Evolutionary conservation across 2,888 invertebrate genomes (phyloP).

Genomic region (Hemistola chrysoprasaria): DNA sequence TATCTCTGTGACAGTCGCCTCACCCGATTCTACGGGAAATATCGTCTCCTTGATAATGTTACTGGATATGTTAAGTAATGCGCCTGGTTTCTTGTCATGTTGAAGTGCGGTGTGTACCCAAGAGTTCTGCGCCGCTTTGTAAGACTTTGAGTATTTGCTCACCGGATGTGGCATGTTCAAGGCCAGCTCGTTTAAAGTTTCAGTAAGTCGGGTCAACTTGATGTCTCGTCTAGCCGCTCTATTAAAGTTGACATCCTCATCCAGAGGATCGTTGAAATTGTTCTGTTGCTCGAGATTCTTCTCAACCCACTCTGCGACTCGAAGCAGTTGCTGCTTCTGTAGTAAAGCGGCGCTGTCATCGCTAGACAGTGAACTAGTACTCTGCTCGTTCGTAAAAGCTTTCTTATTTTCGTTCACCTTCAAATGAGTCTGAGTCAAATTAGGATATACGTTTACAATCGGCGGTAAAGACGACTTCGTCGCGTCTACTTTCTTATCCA

Average conservation of each 20-base stretch:
- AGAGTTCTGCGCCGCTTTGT: conserved; percentile 53
- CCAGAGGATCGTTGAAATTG: conserved; percentile 67
- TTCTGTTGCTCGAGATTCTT: conserved; percentile 82
- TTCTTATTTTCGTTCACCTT: conserved; percentile 72
- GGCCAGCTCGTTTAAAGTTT: conserved; percentile 70
- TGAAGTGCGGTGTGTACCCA: conserved; percentile 52
- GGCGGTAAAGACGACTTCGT: conserved; percentile 57
- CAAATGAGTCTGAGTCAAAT: conserved; percentile 73
- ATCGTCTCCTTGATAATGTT: conserved; percentile 67
- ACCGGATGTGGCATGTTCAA: conserved; percentile 76
- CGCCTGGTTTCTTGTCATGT: conserved; percentile 42
- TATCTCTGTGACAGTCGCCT: conserved; percentile 62
- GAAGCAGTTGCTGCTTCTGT: conserved; percentile 84
- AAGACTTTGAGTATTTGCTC: conserved; percentile 68
- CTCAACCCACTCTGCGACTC: conserved; percentile 91
- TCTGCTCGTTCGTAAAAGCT: conserved; percentile 74
- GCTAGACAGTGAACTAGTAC: conserved; percentile 76
- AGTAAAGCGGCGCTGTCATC: conserved; percentile 80
- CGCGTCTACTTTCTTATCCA: conserved; percentile 53
- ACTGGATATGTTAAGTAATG: conserved; percentile 42
- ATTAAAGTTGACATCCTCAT: conserved; percentile 64
- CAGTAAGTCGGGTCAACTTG: conserved; percentile 63
- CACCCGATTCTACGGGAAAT: conserved; percentile 69
- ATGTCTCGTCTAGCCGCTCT: conserved; percentile 57
- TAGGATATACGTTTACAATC: conserved; percentile 74